Base-by-base conservation (phyloP, 2,113 vertebrate species). In the Geococcyx californianus region DNA sequence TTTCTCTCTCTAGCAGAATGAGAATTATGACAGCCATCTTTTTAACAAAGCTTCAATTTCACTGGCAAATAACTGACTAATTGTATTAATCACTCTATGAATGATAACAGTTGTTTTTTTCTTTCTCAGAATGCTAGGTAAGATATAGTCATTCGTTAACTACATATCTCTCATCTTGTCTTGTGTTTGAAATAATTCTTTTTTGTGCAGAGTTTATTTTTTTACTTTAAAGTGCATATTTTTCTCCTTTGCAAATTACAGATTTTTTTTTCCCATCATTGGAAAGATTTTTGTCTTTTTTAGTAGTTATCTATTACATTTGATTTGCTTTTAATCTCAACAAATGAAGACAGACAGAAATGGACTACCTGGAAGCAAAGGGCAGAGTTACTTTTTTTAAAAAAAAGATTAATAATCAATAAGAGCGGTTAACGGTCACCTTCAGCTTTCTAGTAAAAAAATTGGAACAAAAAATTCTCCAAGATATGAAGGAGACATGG, bases 61-160 rank as follows among this genome's bases (percentile, higher is more conserved):
- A 70, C 16, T 87, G 47, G 34, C 78, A 94, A 95, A 89, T 58
- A 92, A 77, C 45, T 85, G 42, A 94, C 44, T 86, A 86, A 60
- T 66, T 84, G 18, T 63, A 89, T 91, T 87, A 89, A 89, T 89
- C 66, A 89, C 3, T 3, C 44, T 16, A 19, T 64, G 69, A 84
- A 67, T 55, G 4, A 29, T 21, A 87, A 89, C 0, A 0, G 11
- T 24, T 80, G 11, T 6, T 86, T 84, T 54, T 54, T 78, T n/a
- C 23, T 78, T 69, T 76, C n/a, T 63, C 17, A 78, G 29, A 78
- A 74, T 62, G 13, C 11, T 42, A 54, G 4, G 40, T 58, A 78
- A 60, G 49, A 81, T 23, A 4, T 58, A n/a, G 31, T 93, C 6
- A 28, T 51, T 33, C 11, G 16, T 81, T 87, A 93, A 47, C 33